Percentiles rank a stretch among this genome's conserved stretches.
Conservation (phyloP, 2,888 invertebrate species). For the Sialis lutaria region DNA sequence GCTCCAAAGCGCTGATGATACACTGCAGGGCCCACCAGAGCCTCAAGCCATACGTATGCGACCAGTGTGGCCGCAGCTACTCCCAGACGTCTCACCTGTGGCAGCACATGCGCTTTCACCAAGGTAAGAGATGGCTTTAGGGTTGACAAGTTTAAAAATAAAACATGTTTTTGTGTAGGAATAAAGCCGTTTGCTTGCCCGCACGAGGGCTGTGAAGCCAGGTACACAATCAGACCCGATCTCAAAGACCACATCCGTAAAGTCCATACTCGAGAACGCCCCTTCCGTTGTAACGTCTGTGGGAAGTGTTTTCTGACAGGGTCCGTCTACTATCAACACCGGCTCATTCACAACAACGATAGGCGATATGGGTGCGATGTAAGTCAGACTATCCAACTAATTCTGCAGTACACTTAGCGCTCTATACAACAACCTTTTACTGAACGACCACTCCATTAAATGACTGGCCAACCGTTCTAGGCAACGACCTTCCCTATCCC, state of each 20-base stretch:
- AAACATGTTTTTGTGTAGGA: constrained; percentile 20
- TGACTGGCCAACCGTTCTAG: too few relatives aligned
- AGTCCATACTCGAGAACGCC: constrained; percentile 43
- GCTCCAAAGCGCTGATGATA: constrained; percentile 23
- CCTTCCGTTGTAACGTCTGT: constrained; percentile 41
- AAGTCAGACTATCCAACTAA: constrained; percentile 8
- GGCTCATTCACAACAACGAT: constrained; percentile 42
- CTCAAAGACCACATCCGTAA: constrained; percentile 44
- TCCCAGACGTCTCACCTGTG: constrained; percentile 45
- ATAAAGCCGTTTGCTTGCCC: constrained; percentile 44
- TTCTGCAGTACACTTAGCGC: background rate
- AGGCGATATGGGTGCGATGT: constrained; percentile 43
- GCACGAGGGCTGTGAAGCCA: constrained; percentile 37
- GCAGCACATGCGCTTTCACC: constrained; percentile 47
- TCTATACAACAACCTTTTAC: too few relatives aligned
- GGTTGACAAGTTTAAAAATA: too few relatives aligned
- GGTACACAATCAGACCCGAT: constrained; percentile 43
- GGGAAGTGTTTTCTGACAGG: constrained; percentile 43
- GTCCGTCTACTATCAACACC: constrained; percentile 43
- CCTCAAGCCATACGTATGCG: constrained; percentile 34
- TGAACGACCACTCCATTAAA: too few relatives aligned
- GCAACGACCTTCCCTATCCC: too few relatives aligned
- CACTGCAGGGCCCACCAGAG: constrained; percentile 25
- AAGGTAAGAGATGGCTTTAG: constrained; percentile 24
- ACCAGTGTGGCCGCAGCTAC: constrained; percentile 41